These are phyloP conservation scores for Megalurothrips usitatus DNA, from an alignment of 2,888 invertebrate genomes.

Conservation along the genomic window DNA sequence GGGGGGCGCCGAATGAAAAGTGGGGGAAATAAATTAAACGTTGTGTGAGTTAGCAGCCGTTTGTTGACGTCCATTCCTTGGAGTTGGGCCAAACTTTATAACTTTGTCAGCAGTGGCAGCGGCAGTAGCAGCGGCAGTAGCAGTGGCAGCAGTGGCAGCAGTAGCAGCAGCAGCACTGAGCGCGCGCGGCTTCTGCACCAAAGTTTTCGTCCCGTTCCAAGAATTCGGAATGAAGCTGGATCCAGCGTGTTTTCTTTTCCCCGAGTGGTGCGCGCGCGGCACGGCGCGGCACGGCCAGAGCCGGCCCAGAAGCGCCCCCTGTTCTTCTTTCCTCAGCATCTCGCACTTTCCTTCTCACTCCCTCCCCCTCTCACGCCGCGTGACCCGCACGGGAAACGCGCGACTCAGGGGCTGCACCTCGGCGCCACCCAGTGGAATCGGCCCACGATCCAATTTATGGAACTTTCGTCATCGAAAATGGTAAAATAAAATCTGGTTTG, in stretches of 20 bases:
- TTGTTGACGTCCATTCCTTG: slow-evolving; percentile 26
- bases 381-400: too few relatives aligned
- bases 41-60: slow-evolving; percentile 26
- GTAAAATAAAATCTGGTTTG: too few relatives aligned
- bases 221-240: slow-evolving; percentile 24
- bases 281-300: not conserved
- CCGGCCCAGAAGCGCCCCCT: not conserved
- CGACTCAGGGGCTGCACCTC: too few relatives aligned
- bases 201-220: slow-evolving; percentile 26
- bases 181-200: not conserved
- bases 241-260: slow-evolving; percentile 18
- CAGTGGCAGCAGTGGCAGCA: slow-evolving; percentile 4
- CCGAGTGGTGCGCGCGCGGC: not conserved
- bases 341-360: too few relatives aligned
- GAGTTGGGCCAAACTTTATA: slow-evolving; percentile 20
- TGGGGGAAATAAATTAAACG: slow-evolving; percentile 25
- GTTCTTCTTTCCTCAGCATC: not conserved
- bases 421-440: too few relatives aligned
- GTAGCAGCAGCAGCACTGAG: not conserved
- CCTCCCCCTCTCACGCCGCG: not conserved
- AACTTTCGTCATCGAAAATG: too few relatives aligned
- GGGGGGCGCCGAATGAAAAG: slow-evolving; percentile 9
- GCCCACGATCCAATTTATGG: too few relatives aligned
- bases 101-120: slow-evolving; percentile 24
- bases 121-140: not conserved